These are phyloP conservation scores for Trachythela sp. DNA, from an alignment of 64 coral and sea anemone genomes.

Conservation along the genomic window DNA sequence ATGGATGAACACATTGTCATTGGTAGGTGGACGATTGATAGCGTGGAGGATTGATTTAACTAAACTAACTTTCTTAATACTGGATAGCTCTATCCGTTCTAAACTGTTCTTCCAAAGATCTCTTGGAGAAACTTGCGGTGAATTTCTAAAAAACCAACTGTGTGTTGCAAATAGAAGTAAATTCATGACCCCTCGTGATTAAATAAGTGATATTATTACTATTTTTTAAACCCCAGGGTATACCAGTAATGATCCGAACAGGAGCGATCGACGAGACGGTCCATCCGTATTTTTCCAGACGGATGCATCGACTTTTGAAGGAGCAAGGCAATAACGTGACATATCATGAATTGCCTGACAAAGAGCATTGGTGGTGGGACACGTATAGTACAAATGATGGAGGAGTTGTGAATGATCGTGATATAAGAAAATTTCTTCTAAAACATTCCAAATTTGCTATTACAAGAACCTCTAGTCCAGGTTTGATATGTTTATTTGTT, in stretches of 20 bases:
- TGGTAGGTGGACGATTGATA: no score
- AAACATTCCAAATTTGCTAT: conserved; percentile 32
- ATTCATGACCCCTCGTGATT: background rate
- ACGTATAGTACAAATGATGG: conserved; percentile 80
- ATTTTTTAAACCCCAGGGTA: conserved; percentile 35
- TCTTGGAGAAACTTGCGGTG: no score
- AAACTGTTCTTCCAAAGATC: no score
- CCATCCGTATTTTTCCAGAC: conserved; percentile 75
- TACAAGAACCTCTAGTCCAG: background rate
- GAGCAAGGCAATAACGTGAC: conserved; percentile 84
- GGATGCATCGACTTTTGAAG: conserved; percentile 77
- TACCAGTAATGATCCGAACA: conserved; percentile 83
- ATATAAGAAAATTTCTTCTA: conserved; percentile 73
- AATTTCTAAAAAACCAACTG: no score
- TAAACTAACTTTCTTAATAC: no score
- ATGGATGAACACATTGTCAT: no score
- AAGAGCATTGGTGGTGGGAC: conserved; percentile 99
- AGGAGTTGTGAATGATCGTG: conserved; percentile 81
- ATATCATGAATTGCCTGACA: conserved; percentile 70
- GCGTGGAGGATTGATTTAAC: no score
- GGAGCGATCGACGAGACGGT: conserved; percentile 80
- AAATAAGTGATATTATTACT: background rate
- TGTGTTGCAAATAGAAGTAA: no score
- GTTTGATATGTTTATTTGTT: background rate
- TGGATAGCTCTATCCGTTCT: no score